Base-by-base conservation (phyloP, 2,888 invertebrate genomes). In the Ptycholaimellus sp. region DNA sequence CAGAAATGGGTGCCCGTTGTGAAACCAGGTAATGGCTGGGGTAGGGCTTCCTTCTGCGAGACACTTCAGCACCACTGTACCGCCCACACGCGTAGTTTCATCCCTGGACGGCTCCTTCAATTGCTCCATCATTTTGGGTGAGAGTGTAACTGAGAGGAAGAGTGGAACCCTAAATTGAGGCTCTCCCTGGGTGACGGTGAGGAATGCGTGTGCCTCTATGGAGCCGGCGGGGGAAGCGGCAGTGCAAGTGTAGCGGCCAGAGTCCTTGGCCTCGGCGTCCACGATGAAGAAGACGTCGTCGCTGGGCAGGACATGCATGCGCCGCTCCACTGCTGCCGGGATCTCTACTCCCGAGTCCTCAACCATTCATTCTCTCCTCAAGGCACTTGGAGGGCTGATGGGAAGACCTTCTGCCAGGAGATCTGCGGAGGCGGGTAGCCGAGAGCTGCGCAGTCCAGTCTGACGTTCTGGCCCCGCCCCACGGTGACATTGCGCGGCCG, bases 201-300 rank as follows among this genome's bases (percentile, higher is more conserved):
- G n/a, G n/a, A n/a, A n/a, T n/a, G n/a, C n/a, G n/a, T n/a, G n/a
- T n/a, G n/a, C n/a, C n/a, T n/a, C n/a, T n/a, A n/a, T n/a, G n/a
- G n/a, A n/a, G 0, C 87, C 90, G 13, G 83, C 87, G 30, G 73
- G 69, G 61, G 85, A 90, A 52, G 73, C 72, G 1, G 87, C 90
- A 6, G 76, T 81, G 61, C 87, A 90, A 35, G 79, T 82, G 57
- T 90, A 90, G 22, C 80, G 68, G 1, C 90, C 90, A 62, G 77
- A 76, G 56, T 90, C 90, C 25, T 71, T 70, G 1, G 74, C 70
- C 59, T 80, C 81, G 18, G 80, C 79, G 62, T 80, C 73, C n/a
- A 80, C 71, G 48, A 90, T 87, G 55, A 82, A 80, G 58, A 85
- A 80, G 2, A 76, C 73, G 58, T 83, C 79, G 56, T 87, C 85